Evolutionary conservation across 2,888 invertebrate species (phyloP).

Genomic region (Lepidocyrtoides sp.): DNA sequence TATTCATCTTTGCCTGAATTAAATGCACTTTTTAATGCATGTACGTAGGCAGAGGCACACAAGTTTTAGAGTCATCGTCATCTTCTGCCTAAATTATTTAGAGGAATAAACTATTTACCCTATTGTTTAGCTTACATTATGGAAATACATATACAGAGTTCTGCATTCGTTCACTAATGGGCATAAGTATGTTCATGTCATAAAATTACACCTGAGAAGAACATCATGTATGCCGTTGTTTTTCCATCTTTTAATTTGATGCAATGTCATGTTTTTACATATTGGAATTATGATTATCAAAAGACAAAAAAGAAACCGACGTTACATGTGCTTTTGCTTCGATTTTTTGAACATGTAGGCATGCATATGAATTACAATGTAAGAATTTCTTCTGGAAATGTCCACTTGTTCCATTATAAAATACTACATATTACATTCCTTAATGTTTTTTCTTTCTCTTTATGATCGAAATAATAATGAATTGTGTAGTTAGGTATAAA

Average conservation of each 20-base stretch:
- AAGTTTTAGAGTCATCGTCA: background rate
- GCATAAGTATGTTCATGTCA: background rate
- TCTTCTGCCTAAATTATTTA: slow-evolving; percentile 37
- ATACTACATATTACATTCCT: background rate
- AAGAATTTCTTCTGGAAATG: slow-evolving; percentile 5
- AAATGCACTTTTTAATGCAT: background rate
- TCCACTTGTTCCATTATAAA: slow-evolving; percentile 15
- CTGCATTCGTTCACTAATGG: background rate
- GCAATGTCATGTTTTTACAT: slow-evolving; percentile 29
- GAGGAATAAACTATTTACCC: slow-evolving; percentile 10
- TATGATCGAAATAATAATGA: slow-evolving; percentile 14
- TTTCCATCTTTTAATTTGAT: slow-evolving; percentile 29
- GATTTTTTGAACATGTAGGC: background rate
- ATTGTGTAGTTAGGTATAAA: background rate
- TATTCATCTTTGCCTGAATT: too few relatives aligned
- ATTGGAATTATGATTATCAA: background rate
- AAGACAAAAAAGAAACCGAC: slow-evolving; percentile 7
- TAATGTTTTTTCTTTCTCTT: background rate
- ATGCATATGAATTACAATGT: background rate
- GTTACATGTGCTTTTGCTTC: background rate
- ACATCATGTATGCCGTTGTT: background rate
- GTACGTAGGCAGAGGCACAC: background rate
- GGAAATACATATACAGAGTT: background rate
- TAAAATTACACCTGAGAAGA: slow-evolving; percentile 16
- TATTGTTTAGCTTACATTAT: slow-evolving; percentile 35